Evolutionary conservation across 2,797 vertebrate genomes (phyloP), one percentile per base, ranked within the genome.

Genomic region (Coilia nasus): DNA sequence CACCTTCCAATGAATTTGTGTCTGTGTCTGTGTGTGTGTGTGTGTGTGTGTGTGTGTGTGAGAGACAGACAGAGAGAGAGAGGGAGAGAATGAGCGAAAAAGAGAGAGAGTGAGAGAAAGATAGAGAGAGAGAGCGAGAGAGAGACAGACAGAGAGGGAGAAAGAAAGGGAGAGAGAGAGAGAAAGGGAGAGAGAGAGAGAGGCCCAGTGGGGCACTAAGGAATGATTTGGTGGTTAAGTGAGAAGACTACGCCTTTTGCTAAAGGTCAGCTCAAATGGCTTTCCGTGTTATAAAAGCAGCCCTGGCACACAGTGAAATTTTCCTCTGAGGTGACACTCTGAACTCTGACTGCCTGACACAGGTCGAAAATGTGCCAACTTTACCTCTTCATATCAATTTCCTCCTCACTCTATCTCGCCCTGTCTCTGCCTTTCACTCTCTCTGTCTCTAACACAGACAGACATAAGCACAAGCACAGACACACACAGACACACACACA

Each of bases 211-310:
- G 21, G 19, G 46, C 10, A 50, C 4, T 23, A 19, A n/a, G 57
- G 28, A 44, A 44, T 78, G 19, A 44, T 78, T 78, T 78, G 71
- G 19, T 9, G 17, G 31, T 78, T 78, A 78, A 35, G 71, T 78
- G 71, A 78, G 71, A 44, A 44, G 71, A n/a, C 31, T 44, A 78
- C 17, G 19, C 67, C 67, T 71, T 71, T 71, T 31, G 67, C 31
- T 71, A 71, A 71, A 71, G 67, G 71, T 78, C 31, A 78, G 31
- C 35, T 78, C 31, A 44, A 31, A 78, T 41, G 71, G 71, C 71
- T 21, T 21, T n/a, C 19, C 21, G 9, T 21, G 31, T 44, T 10
- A 41, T 44, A 44, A 44, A 44, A 44, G 31, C 71, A 44, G 67
- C 25, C 31, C 71, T 78, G 35, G 71, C 71, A 41, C 71, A 78